Base-by-base conservation (phyloP, 2,888 invertebrate genomes). In the Trachelus iudaicus region DNA sequence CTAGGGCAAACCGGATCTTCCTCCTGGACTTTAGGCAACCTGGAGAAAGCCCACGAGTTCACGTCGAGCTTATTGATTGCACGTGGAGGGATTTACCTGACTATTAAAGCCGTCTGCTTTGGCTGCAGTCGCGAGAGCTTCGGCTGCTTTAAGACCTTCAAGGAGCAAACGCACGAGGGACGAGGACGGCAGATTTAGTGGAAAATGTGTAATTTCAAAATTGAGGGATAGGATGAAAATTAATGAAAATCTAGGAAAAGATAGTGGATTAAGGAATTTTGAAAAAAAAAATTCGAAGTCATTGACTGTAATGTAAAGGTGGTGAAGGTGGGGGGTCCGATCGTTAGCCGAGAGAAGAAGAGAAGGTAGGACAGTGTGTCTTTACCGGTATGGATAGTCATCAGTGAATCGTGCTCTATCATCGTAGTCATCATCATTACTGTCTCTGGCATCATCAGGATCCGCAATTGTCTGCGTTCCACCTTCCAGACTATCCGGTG, bases 391-490 rank as follows among this genome's bases (percentile, higher is more conserved):
- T 9, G 6, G 56, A 56, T 69, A 75, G 76, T 76, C 75, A 81
- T 81, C 75, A 73, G 76, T 71, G 68, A 75, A 77, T 78, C 79
- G 77, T 81, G 74, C 77, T 56, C 73, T 71, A 79, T 76, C 71
- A 78, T 69, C 30, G 35, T 73, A 77, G 76, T 75, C 76, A 79
- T 79, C 73, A 76, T 79, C 76, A 79, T 79, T 81, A 82, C 71
- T 33, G 69, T 30, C 34, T 15, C 69, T 56, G 23, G 71, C 71
- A 71, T 34, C 71, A 71, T 71, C 71, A 71, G 23, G 56, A 56
- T 56, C 23, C 23, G 56, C 56, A 23, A 56, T 56, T 56, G 23
- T 56, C 23, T 23, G 23, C 9, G 56, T 56, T 56, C 2, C 23
- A 56, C 9, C 23, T 56, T 56, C 23, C 56, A 23, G 9, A 9